phyloP scores from a whole-genome alignment of 2,113 vertebrate genomes.

The Alligator mississippiensis region DNA sequence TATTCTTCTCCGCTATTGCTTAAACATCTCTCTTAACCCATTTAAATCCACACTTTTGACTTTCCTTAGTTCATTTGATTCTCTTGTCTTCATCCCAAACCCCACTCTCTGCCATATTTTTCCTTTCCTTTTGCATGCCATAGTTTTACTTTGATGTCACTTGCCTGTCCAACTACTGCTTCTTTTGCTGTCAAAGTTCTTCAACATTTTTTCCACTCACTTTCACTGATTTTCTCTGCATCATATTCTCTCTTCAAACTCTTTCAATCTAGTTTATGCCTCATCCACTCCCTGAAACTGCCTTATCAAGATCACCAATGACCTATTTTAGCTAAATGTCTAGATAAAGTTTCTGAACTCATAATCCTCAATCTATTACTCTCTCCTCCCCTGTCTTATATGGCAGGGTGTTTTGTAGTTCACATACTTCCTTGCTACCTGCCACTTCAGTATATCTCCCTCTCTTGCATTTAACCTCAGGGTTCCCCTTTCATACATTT shows the following conservation, averaged over 20 bases:
- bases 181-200: not conserved
- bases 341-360: not conserved
- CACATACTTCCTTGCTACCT: not conserved
- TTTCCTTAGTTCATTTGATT: not conserved
- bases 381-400: slow-evolving; percentile 24
- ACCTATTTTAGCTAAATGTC: not conserved
- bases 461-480: not conserved
- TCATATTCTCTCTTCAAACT: not conserved
- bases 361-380: slow-evolving; percentile 17
- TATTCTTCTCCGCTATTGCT: not conserved
- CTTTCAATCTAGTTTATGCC: not conserved
- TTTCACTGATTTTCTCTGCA: accelerated
- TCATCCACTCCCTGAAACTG: not conserved
- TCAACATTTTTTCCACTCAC: accelerated
- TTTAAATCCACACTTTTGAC: not conserved
- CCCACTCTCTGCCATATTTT: not conserved
- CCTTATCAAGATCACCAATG: not conserved
- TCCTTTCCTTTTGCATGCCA: not conserved
- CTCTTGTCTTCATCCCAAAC: not conserved
- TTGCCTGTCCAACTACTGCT: accelerated
- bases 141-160: accelerated
- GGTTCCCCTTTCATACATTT: not conserved
- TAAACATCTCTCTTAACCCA: not conserved
- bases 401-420: not conserved
- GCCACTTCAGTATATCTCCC: not conserved